Evolutionary conservation across 1,140 invertebrate species (phyloP), one percentile per base, ranked within the genome.

Genomic region (Reticulitermes speratus): DNA sequence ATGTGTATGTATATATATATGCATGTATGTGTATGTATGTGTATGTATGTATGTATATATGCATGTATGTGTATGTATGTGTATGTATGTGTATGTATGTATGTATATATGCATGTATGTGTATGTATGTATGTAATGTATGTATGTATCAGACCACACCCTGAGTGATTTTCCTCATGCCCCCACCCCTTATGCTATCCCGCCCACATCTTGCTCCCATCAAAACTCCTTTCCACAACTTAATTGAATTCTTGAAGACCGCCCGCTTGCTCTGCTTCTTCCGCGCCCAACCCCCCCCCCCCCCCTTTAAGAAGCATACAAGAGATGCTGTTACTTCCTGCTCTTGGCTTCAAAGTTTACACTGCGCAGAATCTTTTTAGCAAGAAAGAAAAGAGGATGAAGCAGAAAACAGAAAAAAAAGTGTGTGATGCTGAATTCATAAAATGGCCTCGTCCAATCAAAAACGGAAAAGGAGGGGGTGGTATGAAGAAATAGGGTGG

Each of bases 161-260:
- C 65, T 81, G 44, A 30, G 65, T 14, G 23, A 69, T 59, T 23
- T 44, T n/a, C 52, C 19, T 3, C 65, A 30, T 59, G 25, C 9
- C 52, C 14, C 30, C 65, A 2, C 44, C 38, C 6, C 44, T 59
- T 38, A 38, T 38, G 38, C 38, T 38, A 38, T 30, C 65, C 16
- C 48, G n/a, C 85, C 85, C 65, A 69, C 38, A 44, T 38, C 45
- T 82, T 75, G 0, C 81, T n/a, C 55, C 86, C 85, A 83, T 82
- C 75, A 86, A 86, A 83, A 83, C 86, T 83, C 86, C 83, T 86
- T 86, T 83, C 86, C 82, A 38, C 86, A 44, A 59, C 81, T 86
- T 86, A 86, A 86, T 86, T 86, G 86, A 86, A 86, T 86, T 86
- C 86, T 86, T 83, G 81, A 82, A 86, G 86, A 86, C 85, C 86